Evolutionary conservation across 2,797 vertebrate genomes (phyloP).

Genomic region (Xenentodon cancila): DNA sequence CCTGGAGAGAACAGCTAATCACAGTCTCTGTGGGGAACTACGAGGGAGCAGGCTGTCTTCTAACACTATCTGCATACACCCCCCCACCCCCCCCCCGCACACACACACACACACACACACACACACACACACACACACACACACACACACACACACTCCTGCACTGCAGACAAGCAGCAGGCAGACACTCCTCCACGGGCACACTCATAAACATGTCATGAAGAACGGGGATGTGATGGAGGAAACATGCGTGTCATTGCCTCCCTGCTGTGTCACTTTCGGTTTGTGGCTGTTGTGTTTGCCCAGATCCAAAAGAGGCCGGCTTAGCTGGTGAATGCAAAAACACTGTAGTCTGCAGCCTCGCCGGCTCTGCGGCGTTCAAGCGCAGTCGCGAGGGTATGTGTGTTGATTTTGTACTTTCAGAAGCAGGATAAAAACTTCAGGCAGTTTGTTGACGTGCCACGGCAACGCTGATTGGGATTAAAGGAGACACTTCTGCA

Average conservation of each 20-base stretch:
- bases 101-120: too few relatives aligned
- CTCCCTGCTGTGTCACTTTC: constrained; percentile 31
- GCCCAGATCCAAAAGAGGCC: constrained; percentile 16
- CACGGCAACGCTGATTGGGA: neutral
- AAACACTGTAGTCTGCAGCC: constrained; percentile 3
- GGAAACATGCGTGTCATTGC: constrained; percentile 28
- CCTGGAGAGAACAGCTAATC: constrained; percentile 73
- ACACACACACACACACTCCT: constrained; percentile 5
- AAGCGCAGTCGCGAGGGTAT: neutral
- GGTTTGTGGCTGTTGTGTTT: constrained; percentile 31
- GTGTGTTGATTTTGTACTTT: neutral
- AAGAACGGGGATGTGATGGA: constrained; percentile 22
- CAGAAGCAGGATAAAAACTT: neutral
- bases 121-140: constrained; percentile 15
- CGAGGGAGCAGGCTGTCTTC: constrained; percentile 52
- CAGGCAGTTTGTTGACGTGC: neutral
- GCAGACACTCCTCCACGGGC: constrained; percentile 17
- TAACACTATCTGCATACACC: constrained; percentile 37
- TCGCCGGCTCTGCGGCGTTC: constrained; percentile 11
- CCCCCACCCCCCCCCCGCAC: neutral
- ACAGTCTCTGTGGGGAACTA: constrained; percentile 62
- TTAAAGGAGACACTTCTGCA: neutral
- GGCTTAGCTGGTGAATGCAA: constrained; percentile 12
- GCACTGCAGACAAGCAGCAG: constrained; percentile 17
- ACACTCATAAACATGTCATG: constrained; percentile 38